phyloP scores from a whole-genome alignment of 1,140 invertebrate species.

The Cydia splendana region DNA sequence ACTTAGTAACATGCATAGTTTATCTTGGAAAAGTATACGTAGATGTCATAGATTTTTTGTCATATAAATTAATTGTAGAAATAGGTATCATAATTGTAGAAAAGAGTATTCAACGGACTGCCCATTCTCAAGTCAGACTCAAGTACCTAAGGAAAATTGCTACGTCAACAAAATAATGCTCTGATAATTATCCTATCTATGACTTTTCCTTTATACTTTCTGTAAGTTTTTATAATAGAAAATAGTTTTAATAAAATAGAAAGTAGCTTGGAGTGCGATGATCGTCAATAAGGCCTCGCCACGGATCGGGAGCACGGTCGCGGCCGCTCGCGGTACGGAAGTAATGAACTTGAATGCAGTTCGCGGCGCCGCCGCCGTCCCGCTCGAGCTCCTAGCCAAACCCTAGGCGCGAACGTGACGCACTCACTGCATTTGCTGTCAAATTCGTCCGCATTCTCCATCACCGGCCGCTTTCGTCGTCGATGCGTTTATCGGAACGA shows the following conservation, averaged over 20 bases:
- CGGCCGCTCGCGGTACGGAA: conserved; percentile 62
- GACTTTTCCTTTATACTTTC: background rate
- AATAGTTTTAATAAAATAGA: conserved; percentile 31
- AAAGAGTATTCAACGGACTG: no score
- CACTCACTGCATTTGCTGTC: conserved; percentile 75
- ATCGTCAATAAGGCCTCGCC: conserved; percentile 52
- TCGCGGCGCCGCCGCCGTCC: conserved; percentile 61
- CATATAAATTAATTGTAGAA: no score
- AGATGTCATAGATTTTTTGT: no score
- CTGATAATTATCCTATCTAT: no score
- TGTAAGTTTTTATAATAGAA: background rate
- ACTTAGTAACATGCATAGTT: no score
- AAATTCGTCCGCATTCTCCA: conserved; percentile 78
- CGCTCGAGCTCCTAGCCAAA: conserved; percentile 61
- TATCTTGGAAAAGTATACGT: no score
- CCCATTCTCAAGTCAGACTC: no score
- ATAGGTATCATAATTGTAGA: no score
- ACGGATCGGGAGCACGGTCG: conserved; percentile 69
- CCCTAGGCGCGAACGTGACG: conserved; percentile 72
- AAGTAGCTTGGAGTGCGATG: conserved; percentile 35
- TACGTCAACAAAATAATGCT: no score
- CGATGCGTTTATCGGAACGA: conserved; percentile 79
- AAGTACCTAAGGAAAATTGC: no score
- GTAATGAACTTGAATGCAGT: conserved; percentile 79
- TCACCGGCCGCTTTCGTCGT: conserved; percentile 78